Evolutionary conservation across 2,113 vertebrate species (phyloP), one percentile per base, ranked within the genome.

Genomic region (Leptocoma aspasia): DNA sequence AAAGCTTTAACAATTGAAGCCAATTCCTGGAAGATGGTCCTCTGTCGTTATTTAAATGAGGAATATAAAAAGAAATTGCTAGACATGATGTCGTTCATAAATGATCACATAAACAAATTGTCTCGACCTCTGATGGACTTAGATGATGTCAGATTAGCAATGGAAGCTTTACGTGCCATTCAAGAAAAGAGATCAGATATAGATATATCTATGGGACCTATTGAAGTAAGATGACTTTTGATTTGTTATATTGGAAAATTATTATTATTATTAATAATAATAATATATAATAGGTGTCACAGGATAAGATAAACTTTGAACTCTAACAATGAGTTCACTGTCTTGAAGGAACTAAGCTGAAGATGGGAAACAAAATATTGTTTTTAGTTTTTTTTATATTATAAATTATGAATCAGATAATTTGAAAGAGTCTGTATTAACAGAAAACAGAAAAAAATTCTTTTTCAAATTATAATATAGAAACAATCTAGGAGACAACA

Each of bases 21-120:
- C 44, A 98, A 98, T 91, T 96, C 98, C 31, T 99, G 99, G 98
- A 99, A 98, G 96, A 97, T 95, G 93, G 85, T 98, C 47, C 95
- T 99, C 30, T 99, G 99, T 86, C 98, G 27, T 54, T 98, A 98
- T 85, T 92, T 99, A 93, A 98, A 98, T 93, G 97, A 98, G 28
- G 95, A 98, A 82, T 99, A 98, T 96, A 98, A 98, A 90, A 98
- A 95, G 93, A 99, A 98, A 94, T 98, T 99, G 97, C 92, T 88
- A 53, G 97, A 98, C 49, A 95, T 97, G 79, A 94, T 96, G 59
- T 21, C 89, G 1, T 98, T 98, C 86, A 97, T 97, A 64, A 97
- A 65, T 15, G 97, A 97, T 28, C 87, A 98, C 63, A 72, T 97
- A 68, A 97, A 94, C 80, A 98, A 98, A 56, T 93, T 99, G 33